These are phyloP conservation scores for Ardeotis arabs DNA, from an alignment of 2,113 vertebrate genomes.

Conservation along the genomic window DNA sequence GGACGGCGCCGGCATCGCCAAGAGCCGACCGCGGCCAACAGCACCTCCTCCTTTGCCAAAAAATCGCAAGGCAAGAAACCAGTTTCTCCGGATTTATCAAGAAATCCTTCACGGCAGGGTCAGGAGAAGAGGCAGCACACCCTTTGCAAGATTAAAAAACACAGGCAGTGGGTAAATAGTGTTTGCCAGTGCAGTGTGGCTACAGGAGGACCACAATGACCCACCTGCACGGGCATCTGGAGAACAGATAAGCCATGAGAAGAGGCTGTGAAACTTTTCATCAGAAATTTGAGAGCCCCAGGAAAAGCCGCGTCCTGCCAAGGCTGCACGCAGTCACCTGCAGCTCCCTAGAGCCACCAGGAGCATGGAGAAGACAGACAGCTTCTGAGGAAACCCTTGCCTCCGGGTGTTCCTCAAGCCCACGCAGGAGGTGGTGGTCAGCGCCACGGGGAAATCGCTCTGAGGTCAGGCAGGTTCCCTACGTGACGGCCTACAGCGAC, in stretches of 20 bases:
- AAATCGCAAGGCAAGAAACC: background rate
- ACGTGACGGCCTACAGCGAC: rapidly evolving
- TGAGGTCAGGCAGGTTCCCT: background rate
- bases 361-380: background rate
- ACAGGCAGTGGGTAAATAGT: too few species aligned
- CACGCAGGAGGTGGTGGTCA: rapidly evolving
- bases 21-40: background rate
- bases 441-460: background rate
- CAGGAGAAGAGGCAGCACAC: background rate
- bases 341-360: background rate
- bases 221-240: background rate
- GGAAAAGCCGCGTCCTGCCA: background rate
- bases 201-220: rapidly evolving
- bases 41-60: background rate
- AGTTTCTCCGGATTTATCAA: background rate
- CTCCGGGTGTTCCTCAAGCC: background rate
- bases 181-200: rapidly evolving
- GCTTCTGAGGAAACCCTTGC: background rate
- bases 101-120: background rate
- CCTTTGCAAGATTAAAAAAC: background rate
- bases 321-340: background rate
- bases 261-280: background rate
- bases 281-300: background rate
- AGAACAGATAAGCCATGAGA: background rate
- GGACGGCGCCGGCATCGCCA: background rate